Conservation (phyloP, 2,888 invertebrate genomes). For the Odontocerum albicorne region DNA sequence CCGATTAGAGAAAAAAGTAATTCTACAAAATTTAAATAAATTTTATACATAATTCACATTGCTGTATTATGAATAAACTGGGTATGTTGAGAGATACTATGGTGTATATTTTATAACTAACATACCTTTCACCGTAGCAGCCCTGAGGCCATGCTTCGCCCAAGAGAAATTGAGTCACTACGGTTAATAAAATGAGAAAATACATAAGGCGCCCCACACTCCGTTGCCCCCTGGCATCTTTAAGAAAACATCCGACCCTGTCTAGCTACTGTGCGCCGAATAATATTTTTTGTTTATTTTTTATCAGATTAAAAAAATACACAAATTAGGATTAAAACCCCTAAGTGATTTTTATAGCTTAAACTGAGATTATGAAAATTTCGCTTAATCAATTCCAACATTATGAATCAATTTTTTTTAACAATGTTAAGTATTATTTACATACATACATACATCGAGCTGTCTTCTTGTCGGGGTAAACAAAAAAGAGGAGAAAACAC, state of each 20-base stretch:
- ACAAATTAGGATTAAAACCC: background rate
- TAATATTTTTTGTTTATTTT: background rate
- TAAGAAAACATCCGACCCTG: conserved; percentile 25
- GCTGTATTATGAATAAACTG: too few relatives aligned
- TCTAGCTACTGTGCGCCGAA: conserved; percentile 14
- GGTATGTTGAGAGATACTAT: conserved; percentile 1
- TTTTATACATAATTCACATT: too few relatives aligned
- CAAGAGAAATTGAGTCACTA: conserved; percentile 33
- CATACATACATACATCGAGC: too few relatives aligned
- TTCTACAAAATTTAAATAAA: too few relatives aligned
- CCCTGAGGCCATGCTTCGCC: conserved; percentile 26
- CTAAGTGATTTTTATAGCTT: too few relatives aligned
- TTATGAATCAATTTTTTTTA: too few relatives aligned
- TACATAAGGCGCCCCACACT: conserved; percentile 30
- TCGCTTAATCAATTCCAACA: too few relatives aligned
- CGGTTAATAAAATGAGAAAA: conserved; percentile 36
- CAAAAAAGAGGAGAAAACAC: too few relatives aligned
- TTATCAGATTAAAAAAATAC: background rate
- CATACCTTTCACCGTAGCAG: conserved; percentile 21
- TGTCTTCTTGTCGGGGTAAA: too few relatives aligned
- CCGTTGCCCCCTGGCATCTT: conserved; percentile 23
- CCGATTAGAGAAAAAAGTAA: too few relatives aligned
- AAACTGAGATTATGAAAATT: too few relatives aligned
- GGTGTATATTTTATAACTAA: conserved; percentile 16
- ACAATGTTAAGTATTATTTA: too few relatives aligned